These are phyloP conservation scores for Andricus quercusramuli DNA, from an alignment of 2,888 invertebrate species.

Conservation along the genomic window DNA sequence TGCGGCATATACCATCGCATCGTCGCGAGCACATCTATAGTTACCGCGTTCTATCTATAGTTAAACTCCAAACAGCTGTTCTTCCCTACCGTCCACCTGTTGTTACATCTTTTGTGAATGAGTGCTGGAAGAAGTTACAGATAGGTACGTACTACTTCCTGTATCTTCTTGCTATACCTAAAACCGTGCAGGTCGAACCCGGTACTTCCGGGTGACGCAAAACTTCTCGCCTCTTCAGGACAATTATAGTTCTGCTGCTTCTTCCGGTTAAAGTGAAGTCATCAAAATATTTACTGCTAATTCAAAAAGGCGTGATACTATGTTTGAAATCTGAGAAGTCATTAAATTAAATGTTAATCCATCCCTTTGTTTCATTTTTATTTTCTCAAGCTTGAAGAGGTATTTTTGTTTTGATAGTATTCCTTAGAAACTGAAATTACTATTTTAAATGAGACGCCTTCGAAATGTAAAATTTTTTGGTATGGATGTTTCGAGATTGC, in stretches of 20 bases:
- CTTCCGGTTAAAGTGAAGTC: background rate
- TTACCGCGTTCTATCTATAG: constrained; percentile 43
- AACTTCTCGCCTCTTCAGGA: background rate
- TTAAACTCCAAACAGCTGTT: constrained; percentile 47
- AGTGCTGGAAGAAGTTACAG: constrained; percentile 51
- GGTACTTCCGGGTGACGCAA: background rate
- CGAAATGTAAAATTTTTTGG: background rate
- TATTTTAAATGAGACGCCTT: background rate
- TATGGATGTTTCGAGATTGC: background rate
- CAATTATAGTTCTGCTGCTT: background rate
- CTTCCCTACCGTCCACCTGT: constrained; percentile 54
- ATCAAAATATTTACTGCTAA: background rate
- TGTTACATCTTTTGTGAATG: constrained; percentile 61
- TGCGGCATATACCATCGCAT: constrained; percentile 47
- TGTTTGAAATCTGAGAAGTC: too few relatives aligned
- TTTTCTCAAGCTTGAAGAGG: too few relatives aligned
- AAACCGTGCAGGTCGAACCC: background rate
- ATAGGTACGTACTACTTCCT: constrained; percentile 60
- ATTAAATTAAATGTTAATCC: too few relatives aligned
- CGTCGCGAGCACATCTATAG: constrained; percentile 40
- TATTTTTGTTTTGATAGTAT: background rate
- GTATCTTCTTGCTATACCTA: constrained; percentile 38
- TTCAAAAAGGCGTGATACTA: background rate
- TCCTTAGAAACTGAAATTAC: background rate
- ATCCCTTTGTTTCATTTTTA: too few relatives aligned